These are phyloP conservation scores for Coregonus ussuriensis DNA, from an alignment of 2,797 vertebrate species.

Conservation along the genomic window DNA sequence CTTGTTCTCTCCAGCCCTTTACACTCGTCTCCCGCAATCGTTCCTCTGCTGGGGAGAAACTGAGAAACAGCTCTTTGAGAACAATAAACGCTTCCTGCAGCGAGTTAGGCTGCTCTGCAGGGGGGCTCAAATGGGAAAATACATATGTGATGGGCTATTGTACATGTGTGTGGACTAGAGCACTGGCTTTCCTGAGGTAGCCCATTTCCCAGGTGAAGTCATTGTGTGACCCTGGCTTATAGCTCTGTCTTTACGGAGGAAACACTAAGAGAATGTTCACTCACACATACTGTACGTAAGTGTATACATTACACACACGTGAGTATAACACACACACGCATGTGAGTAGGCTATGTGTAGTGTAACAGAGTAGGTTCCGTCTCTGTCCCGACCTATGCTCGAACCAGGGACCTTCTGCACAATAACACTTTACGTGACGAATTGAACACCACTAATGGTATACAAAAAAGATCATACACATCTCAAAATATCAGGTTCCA, in stretches of 20 bases:
- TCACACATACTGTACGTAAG: neutral
- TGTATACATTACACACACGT: neutral
- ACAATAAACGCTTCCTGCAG: conserved; percentile 65
- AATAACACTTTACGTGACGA: too few relatives aligned
- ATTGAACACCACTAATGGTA: too few relatives aligned
- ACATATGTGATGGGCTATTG: conserved; percentile 58
- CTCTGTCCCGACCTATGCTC: too few relatives aligned
- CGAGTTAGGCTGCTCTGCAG: conserved; percentile 15
- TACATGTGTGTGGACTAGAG: conserved; percentile 21
- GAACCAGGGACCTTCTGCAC: too few relatives aligned
- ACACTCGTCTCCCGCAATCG: conserved; percentile 47
- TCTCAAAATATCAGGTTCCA: too few relatives aligned
- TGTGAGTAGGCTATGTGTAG: too few relatives aligned
- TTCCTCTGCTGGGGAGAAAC: conserved; percentile 42
- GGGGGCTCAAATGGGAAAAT: conserved; percentile 16
- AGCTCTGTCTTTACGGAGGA: conserved; percentile 33
- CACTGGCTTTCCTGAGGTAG: conserved; percentile 50
- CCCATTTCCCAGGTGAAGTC: conserved; percentile 49
- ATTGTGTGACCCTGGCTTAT: conserved; percentile 39
- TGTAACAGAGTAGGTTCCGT: too few relatives aligned
- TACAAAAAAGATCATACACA: too few relatives aligned
- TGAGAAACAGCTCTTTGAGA: conserved; percentile 33
- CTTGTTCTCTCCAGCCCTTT: conserved; percentile 9
- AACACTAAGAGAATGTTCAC: conserved; percentile 10
- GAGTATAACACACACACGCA: neutral